phyloP scores from a whole-genome alignment of 2,888 invertebrate species.

The Oligia latruncula region DNA sequence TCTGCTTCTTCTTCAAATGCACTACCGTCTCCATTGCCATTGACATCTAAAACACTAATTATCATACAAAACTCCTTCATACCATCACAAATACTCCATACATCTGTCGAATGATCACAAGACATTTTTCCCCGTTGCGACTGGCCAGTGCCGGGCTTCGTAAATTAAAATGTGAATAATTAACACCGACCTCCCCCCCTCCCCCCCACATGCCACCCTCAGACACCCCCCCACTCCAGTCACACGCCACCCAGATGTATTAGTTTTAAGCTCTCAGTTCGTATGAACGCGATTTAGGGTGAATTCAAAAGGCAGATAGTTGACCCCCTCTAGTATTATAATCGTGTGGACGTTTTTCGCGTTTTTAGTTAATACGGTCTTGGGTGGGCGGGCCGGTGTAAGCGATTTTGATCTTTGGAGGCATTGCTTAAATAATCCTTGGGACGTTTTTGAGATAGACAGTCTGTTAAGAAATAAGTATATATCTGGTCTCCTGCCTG shows the following conservation, averaged over 20 bases:
- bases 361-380: constrained; percentile 65
- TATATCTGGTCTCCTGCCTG: constrained; percentile 6
- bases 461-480: not conserved
- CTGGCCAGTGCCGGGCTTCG: constrained; percentile 83
- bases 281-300: constrained; percentile 85
- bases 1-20: not conserved
- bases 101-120: constrained; percentile 86
- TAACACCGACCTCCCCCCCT: constrained; percentile 81
- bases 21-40: not conserved
- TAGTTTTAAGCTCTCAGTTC: constrained; percentile 88
- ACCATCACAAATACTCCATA: constrained; percentile 64
- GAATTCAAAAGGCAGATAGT: constrained; percentile 80
- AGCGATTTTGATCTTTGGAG: constrained; percentile 64
- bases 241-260: constrained; percentile 86
- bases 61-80: constrained; percentile 51
- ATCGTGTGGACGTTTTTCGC: constrained; percentile 75
- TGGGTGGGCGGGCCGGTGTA: constrained; percentile 62
- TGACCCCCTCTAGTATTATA: constrained; percentile 79
- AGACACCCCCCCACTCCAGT: constrained; percentile 67
- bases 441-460: constrained; percentile 13
- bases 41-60: constrained; percentile 6
- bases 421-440: constrained; percentile 54
- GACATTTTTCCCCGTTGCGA: constrained; percentile 85
- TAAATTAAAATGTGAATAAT: constrained; percentile 90
- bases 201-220: constrained; percentile 66